Evolutionary conservation across 2,797 vertebrate species (phyloP), one percentile per base, ranked within the genome.

Genomic region (Pangasius sanitwongsei): DNA sequence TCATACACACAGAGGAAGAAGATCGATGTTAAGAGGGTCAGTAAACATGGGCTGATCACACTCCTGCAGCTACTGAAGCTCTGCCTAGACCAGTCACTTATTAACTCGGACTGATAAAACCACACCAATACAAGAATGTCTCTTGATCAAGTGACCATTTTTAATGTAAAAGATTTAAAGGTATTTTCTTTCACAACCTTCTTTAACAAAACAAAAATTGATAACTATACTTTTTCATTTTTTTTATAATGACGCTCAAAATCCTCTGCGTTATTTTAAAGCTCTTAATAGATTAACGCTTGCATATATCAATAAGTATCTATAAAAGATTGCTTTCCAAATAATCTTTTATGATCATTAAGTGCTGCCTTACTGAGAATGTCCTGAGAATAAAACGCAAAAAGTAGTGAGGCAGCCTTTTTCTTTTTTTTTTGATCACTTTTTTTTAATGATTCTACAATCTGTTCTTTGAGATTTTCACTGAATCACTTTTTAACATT

Each of bases 21-120:
- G 81, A 85, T 87, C 83, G 70, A 87, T 87, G 85, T 86, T 20
- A 31, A 89, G 70, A 83, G 74, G 41, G 55, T 87, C 80, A 88
- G 78, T 90, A 91, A 88, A 88, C 78, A 67, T 50, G 70, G 77
- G 16, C 55, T 78, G 85, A 78, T 90, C 72, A 69, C 74, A 88
- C 53, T 86, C 65, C 86, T 75, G 37, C 63, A 69, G 34, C 50
- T 80, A 83, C 28, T 31, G 57, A 67, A 88, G 86, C 31, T 78
- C 77, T 89, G 65, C 59, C 57, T 37, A 37, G 48, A n/a, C 59
- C 53, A 75, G 80, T 87, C 65, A 90, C 44, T 90, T 74, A 90
- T 90, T 90, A 90, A 87, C 89, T 63, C 23, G 25, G 65, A 44
- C 86, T 90, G 86, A 88, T 90, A 90, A 74, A 85, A 34, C 23